Evolutionary conservation across 2,888 invertebrate species (phyloP), one percentile per base, ranked within the genome.

Genomic region (Drosophila prostipennis): DNA sequence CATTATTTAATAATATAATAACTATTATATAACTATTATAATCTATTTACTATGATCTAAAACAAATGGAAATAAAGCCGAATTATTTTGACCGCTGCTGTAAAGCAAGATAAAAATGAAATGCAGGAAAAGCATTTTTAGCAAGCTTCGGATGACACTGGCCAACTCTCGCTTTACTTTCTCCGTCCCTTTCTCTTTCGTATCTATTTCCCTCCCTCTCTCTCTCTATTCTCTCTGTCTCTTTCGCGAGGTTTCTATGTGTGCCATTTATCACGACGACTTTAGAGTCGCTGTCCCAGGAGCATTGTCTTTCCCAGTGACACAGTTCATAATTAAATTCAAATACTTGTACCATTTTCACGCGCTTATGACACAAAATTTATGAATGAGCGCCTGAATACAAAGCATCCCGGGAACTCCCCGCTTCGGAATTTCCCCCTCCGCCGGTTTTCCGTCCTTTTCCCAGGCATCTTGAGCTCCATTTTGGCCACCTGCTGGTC

Each of bases 291-390:
- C 43, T 68, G 43, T 69, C 64, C 61, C 60, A 74, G 37, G 58
- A 51, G 72, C 68, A 77, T 86, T 83, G 84, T 83, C 78, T 76
- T 23, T 64, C 39, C 64, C 58, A 61, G 71, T 78, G 76, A 78
- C 81, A 64, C 60, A 80, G 82, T 80, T 84, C 80, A 85, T 84
- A 84, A 84, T 84, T 84, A 84, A 84, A 84, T 84, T 85, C 82
- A 84, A 84, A 84, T 85, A 80, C 84, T 84, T 79, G 80, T 76
- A 77, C 75, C 74, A 78, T 78, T 84, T 80, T 77, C 68, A 58
- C 77, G 77, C 87, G 78, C 87, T 87, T 85, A 80, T 76, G 85
- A 76, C 78, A 77, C 70, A 57, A 73, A 84, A 84, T 87, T 84
- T 85, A 84, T 84, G 87, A 84, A 84, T 84, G 78, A 84, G 53